These are phyloP conservation scores for Lates japonicus DNA, from an alignment of 2,797 vertebrate genomes.

Conservation along the genomic window DNA sequence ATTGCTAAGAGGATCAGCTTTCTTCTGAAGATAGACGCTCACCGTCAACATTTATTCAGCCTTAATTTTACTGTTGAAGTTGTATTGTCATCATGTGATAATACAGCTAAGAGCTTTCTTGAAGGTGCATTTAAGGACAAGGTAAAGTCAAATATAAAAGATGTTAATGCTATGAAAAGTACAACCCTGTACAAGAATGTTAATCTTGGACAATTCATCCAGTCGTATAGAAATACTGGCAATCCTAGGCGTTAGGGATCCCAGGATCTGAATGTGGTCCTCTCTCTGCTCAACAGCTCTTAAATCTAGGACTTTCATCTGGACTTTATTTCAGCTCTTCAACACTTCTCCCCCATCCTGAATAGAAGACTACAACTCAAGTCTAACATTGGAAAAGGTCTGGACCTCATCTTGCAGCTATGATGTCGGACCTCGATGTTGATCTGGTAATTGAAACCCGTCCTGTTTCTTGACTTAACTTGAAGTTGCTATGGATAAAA, in stretches of 20 bases:
- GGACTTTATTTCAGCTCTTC: background rate
- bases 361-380: background rate
- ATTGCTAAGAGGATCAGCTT: too few relatives aligned
- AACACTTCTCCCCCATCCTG: background rate
- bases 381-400: background rate
- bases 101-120: background rate
- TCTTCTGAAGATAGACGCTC: background rate
- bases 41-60: background rate
- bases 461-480: background rate
- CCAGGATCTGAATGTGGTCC: too few relatives aligned
- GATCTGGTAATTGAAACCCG: background rate
- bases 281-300: too few relatives aligned
- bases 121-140: background rate
- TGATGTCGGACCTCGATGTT: slow-evolving; percentile 6
- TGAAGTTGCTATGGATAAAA: background rate
- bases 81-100: background rate
- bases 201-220: too few relatives aligned
- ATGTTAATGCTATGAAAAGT: too few relatives aligned
- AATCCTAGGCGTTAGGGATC: too few relatives aligned
- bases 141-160: background rate
- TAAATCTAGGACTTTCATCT: too few relatives aligned
- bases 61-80: too few relatives aligned
- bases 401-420: background rate
- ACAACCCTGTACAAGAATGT: too few relatives aligned
- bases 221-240: too few relatives aligned